Evolutionary conservation across 2,113 vertebrate genomes (phyloP), one percentile per base, ranked within the genome.

Genomic region (Zosterops japonicus): DNA sequence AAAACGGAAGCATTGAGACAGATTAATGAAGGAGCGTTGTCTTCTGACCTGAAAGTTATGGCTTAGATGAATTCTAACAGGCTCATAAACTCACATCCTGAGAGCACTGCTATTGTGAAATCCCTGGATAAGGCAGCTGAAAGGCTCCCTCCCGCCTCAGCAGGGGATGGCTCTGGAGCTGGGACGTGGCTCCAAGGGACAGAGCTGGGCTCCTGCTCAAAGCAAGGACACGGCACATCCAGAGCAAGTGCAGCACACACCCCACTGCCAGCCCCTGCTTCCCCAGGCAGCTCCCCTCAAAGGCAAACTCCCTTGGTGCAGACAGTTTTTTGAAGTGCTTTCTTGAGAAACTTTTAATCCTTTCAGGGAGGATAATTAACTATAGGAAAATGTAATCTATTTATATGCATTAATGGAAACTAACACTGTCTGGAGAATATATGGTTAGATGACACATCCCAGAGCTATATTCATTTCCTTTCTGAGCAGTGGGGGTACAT

Each of bases 381-480:
- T 49, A n/a, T 20, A 81, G 61, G 80, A 82, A 92, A 83, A 91
- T 61, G 20, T 56, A 22, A 5, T 83, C 77, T 90, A 69, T 93
- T 75, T 92, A 81, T 71, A 52, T 64, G 22, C 27, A 65, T 84
- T 93, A 78, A 56, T 94, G 69, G 74, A 89, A 87, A 89, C 15
- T 47, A 78, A 67, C 35, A 46, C 33, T 56, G 52, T 53, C 80
- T 86, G 71, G 71, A 78, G 65, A 90, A 89, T 81, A 63, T 67
- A 33, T 25, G 24, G 27, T 55, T 78, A 63, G 36, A 47, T 93
- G 72, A 68, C 52, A 64, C 28, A 92, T 87, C 56, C 72, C 36
- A 67, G 47, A 89, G 74, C 60, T 56, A 12, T 65, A 20, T 75
- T 76, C 10, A 25, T 52, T 85, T 72, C 39, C 21, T 74, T 86